These are phyloP conservation scores for Henricia sp. DNA, from an alignment of 53 echinoderm and acorn worm species.

Conservation along the genomic window DNA sequence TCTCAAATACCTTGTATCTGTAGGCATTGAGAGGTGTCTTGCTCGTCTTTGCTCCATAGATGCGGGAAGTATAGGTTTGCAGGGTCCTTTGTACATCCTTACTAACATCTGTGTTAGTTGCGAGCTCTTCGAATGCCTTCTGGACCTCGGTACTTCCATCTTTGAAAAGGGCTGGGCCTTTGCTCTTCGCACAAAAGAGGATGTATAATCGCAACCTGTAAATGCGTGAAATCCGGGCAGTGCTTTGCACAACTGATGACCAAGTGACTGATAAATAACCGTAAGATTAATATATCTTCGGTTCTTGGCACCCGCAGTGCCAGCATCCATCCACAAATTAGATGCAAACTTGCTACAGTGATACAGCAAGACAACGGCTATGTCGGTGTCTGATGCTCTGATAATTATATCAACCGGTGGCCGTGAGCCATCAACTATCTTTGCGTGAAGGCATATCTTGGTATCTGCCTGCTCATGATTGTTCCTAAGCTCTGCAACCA, in stretches of 20 bases:
- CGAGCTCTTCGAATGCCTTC: neutral
- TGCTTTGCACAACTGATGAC: slow-evolving; percentile 4
- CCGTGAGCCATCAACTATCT: neutral
- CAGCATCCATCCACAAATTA: slow-evolving; percentile 55
- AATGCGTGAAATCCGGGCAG: slow-evolving; percentile 56
- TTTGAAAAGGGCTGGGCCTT: slow-evolving; percentile 16
- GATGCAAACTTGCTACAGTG: neutral
- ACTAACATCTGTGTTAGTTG: neutral
- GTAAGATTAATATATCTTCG: slow-evolving; percentile 1
- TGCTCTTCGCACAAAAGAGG: slow-evolving; percentile 37
- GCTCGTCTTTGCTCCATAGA: slow-evolving; percentile 5
- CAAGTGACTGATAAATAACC: neutral
- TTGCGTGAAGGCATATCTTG: slow-evolving; percentile 11
- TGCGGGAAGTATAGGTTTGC: neutral
- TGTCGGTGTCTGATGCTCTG: slow-evolving; percentile 45
- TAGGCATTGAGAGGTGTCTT: neutral
- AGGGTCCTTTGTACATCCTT: neutral
- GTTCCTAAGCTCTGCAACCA: neutral
- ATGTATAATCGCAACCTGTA: slow-evolving; percentile 57
- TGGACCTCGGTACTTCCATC: neutral
- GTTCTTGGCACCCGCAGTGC: neutral
- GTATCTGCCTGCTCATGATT: slow-evolving; percentile 56
- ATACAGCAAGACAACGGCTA: slow-evolving; percentile 27
- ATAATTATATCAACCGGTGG: slow-evolving; percentile 14
- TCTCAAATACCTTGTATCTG: neutral